A percentile compares a stretch with the other conserved stretches of the same genome.
Evolutionary conservation across 2,797 vertebrate species (phyloP).

Genomic region (Pterois miles): DNA sequence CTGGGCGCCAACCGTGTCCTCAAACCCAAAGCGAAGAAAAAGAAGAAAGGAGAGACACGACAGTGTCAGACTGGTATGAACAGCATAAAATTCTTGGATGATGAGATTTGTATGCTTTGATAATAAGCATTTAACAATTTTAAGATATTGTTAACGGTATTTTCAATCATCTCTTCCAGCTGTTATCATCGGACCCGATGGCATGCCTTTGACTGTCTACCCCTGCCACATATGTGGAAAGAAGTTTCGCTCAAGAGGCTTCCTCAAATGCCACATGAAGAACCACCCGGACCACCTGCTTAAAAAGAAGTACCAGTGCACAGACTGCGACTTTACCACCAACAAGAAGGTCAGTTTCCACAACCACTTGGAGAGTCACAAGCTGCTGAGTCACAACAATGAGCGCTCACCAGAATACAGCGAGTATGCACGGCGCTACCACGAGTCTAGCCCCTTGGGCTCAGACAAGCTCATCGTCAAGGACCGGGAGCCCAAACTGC

Average conservation of each 20-base stretch:
- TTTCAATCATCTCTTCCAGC: conserved; percentile 80
- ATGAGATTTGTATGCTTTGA: background rate
- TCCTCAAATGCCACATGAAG: conserved; percentile 98
- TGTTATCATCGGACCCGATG: conserved; percentile 98
- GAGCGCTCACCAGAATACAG: conserved; percentile 93
- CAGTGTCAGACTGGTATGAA: conserved; percentile 96
- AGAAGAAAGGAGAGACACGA: conserved; percentile 93
- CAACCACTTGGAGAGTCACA: conserved; percentile 98
- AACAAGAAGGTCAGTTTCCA: conserved; percentile 99
- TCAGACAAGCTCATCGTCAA: conserved; percentile 97
- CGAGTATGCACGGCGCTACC: conserved; percentile 94
- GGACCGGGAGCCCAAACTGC: conserved; percentile 94
- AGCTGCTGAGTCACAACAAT: conserved; percentile 94
- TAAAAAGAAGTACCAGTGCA: conserved; percentile 98
- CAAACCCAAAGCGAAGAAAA: conserved; percentile 95
- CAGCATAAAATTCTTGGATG: background rate
- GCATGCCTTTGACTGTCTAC: conserved; percentile 97
- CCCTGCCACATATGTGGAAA: conserved; percentile 99
- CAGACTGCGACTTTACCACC: conserved; percentile 99
- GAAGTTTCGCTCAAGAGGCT: conserved; percentile 98
- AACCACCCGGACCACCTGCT: conserved; percentile 93
- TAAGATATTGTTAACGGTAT: background rate
- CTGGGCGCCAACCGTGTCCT: conserved; percentile 90
- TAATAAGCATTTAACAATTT: background rate
- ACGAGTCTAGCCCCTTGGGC: conserved; percentile 94